Evolutionary conservation across 1,140 invertebrate genomes (phyloP), one percentile per base, ranked within the genome.

Genomic region (Spodoptera litura): DNA sequence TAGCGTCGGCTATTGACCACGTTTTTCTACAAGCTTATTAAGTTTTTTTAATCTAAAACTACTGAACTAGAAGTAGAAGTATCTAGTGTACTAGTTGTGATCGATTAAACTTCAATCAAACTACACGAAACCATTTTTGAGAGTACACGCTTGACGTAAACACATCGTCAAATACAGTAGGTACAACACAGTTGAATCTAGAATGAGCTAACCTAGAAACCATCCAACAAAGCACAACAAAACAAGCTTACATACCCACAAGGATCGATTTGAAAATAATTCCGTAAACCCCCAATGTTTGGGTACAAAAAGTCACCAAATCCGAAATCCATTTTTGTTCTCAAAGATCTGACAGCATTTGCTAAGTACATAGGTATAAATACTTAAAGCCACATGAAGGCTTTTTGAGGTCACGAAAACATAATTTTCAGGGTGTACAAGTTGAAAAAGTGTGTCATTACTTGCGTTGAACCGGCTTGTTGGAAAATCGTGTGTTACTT

Each of bases 281-380:
- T 88, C 12, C 89, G 82, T 35, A 93, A 15, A 2, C 91, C 90
- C 44, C 83, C 72, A 12, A 93, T 86, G 82, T 92, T 93, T 9
- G 93, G 93, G 61, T 85, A 86, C 66, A 94, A 75, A 13, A 86
- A 83, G 73, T 94, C 90, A 35, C 93, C 91, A 78, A 94, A 93
- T 75, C 89, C 89, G 62, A 93, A 93, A 87, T 93, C 88, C 93
- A 94, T 94, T 64, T 81, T 91, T 61, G 84, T 79, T 75, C 83
- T 86, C 31, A 81, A 75, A 64, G 81, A 59, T 79, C 68, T 72
- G 61, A 85, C 52, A 72, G 78, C 82, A 87, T 85, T 88, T 87
- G 83, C 64, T 84, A 83, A 72, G 77, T 85, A 87, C 85, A 87
- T 89, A 83, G 49, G 81, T 83, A 9, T 77, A 53, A 35, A 58